Base-by-base conservation (phyloP, 2,113 vertebrate species). In the Delphinus delphis region DNA sequence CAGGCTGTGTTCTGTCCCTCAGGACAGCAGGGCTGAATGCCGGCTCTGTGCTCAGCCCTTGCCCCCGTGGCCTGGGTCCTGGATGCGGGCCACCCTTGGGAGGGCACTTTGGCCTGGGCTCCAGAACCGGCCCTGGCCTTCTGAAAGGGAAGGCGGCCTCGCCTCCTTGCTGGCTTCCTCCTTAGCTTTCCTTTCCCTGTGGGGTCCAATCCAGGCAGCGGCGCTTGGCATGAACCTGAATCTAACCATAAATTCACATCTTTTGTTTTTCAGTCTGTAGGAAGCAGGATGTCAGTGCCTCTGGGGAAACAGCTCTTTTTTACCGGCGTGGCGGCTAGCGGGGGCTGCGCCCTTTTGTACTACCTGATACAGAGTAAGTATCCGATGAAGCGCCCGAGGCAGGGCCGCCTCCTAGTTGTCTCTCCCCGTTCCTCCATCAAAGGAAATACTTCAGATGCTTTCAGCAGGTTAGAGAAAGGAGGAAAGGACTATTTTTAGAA, bases 351-450 rank as follows among this genome's bases (percentile, higher is more conserved):
- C 74, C 58, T 97, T 2, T 0, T 67, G 8, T 83, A 92, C 74
- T 95, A 71, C 77, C 25, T 88, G 12, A 21, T 60, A 17, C 93
- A 92, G 13, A 97, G 95, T 94, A 50, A 97, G 95, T 95, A 53
- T 33, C 15, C 1, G 5, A 31, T 12, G 1, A 36, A 26, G 71
- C 1, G 4, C 68, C 53, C 3, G 25, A 6, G 68, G 47, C 50
- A 33, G 70, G 38, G 67, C 62, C 3, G 7, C 55, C 36, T 58
- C 20, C 20, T 31, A 0, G 13, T 18, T 28, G 31, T 70, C 33
- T 11, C 41, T 41, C 33, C 53, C 38, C 11, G 5, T 67, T 68
- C 38, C 23, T 70, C 88, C 26, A 6, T 65, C 83, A 53, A 18
- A 92, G 88, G 88, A 87, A 58, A 50, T 76, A 8, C 26, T 83